Percentiles rank a stretch among this genome's conserved stretches.
These are phyloP conservation scores for Tubulanus polymorphus DNA, from an alignment of 2,888 invertebrate genomes.

Conservation along the genomic window DNA sequence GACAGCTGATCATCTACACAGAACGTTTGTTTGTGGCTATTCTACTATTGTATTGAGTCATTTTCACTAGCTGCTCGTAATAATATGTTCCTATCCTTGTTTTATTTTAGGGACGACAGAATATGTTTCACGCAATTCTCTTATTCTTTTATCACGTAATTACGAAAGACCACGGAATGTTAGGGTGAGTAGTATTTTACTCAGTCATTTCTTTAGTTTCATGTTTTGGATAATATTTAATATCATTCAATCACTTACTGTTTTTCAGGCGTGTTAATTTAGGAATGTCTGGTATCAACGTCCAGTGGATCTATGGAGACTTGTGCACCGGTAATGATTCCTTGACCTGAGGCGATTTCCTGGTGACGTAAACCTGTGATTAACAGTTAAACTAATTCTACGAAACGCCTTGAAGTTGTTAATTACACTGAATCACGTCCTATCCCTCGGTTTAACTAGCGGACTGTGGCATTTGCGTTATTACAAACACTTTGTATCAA, in stretches of 20 bases:
- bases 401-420: too few species aligned
- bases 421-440: too few species aligned
- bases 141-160: conserved; percentile 76
- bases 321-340: too few species aligned
- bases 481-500: too few species aligned
- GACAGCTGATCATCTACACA: too few species aligned
- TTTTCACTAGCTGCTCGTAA: neutral
- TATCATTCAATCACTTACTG: neutral
- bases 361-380: too few species aligned
- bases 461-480: too few species aligned
- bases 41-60: neutral
- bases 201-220: neutral
- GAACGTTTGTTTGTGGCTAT: too few species aligned
- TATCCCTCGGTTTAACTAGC: too few species aligned
- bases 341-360: too few species aligned
- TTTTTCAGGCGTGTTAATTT: conserved; percentile 64
- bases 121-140: conserved; percentile 80
- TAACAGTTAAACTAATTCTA: too few species aligned
- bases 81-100: too few species aligned
- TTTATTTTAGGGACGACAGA: conserved; percentile 72
- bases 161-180: conserved; percentile 68
- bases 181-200: conserved; percentile 58
- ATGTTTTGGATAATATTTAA: neutral
- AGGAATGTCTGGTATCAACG: conserved; percentile 76
- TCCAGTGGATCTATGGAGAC: conserved; percentile 59